Conservation (phyloP, 2,113 vertebrate genomes). For the Pollachius pollachius region DNA sequence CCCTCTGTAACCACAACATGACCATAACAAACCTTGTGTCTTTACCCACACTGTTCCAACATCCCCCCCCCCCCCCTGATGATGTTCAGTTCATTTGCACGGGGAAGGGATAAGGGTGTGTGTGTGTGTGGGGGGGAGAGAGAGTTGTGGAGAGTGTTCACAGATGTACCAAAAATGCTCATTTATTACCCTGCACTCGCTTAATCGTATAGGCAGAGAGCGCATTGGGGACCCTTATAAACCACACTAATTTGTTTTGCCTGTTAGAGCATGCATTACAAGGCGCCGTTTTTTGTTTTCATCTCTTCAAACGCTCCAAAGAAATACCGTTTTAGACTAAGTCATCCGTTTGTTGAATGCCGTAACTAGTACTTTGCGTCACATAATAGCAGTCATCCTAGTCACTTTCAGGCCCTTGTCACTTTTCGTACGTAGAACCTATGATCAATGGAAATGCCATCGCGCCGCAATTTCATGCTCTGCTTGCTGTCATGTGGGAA, state of each 20-base stretch:
- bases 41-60: slow-evolving; percentile 20
- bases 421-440: slow-evolving; percentile 18
- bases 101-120: slow-evolving; percentile 19
- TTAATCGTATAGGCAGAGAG: slow-evolving; percentile 27
- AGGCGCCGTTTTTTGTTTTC: too few relatives aligned
- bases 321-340: too few relatives aligned
- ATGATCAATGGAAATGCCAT: slow-evolving; percentile 23
- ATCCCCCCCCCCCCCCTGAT: slow-evolving; percentile 38
- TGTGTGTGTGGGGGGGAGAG: background rate
- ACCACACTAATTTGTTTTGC: slow-evolving; percentile 20
- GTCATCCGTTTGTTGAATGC: too few relatives aligned
- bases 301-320: too few relatives aligned
- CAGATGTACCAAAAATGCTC: slow-evolving; percentile 46
- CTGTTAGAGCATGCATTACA: background rate
- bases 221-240: slow-evolving; percentile 25
- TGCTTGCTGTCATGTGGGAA: slow-evolving; percentile 21
- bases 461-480: slow-evolving; percentile 13
- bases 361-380: too few relatives aligned
- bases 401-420: slow-evolving; percentile 9
- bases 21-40: slow-evolving; percentile 26
- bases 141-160: slow-evolving; percentile 34
- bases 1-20: background rate
- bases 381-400: too few relatives aligned
- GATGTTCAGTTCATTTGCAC: slow-evolving; percentile 33
- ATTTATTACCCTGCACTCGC: slow-evolving; percentile 41